Evolutionary conservation across 2,888 invertebrate genomes (phyloP).

Genomic region (Diloba caeruleocephala): DNA sequence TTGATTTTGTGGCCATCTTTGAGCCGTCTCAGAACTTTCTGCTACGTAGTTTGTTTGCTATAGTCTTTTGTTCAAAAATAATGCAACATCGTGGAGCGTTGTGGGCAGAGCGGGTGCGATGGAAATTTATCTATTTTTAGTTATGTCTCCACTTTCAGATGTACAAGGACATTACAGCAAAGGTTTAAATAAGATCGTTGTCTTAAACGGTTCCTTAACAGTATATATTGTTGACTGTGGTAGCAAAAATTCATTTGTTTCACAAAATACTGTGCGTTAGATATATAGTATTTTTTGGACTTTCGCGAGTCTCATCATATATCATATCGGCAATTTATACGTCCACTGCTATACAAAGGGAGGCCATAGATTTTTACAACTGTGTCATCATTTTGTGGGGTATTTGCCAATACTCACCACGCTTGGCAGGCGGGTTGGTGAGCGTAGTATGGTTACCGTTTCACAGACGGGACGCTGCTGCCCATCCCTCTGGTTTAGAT

Average conservation of each 20-base stretch:
- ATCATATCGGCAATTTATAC: no score
- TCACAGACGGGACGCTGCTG: no score
- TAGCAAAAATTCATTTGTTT: background rate
- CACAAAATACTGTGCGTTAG: no score
- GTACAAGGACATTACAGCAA: slow-evolving; percentile 11
- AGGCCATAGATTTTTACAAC: no score
- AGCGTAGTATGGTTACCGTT: no score
- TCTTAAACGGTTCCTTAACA: background rate
- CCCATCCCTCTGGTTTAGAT: no score
- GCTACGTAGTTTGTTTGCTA: slow-evolving; percentile 61
- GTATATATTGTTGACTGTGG: background rate
- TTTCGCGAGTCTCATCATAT: no score
- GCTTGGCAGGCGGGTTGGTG: no score
- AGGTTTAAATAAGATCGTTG: slow-evolving; percentile 5
- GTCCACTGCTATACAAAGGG: no score
- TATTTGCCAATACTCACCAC: no score
- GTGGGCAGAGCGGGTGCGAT: slow-evolving; percentile 52
- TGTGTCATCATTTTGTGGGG: no score
- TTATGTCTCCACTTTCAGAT: slow-evolving; percentile 16
- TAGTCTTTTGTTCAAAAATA: slow-evolving; percentile 75
- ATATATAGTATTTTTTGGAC: no score
- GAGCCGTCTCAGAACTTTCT: slow-evolving; percentile 46
- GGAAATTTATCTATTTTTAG: slow-evolving; percentile 54
- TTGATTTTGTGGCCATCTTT: slow-evolving; percentile 49
- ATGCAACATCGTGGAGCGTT: slow-evolving; percentile 64